Evolutionary conservation across 2,888 invertebrate species (phyloP).

Genomic region (Protophormia terraenovae): DNA sequence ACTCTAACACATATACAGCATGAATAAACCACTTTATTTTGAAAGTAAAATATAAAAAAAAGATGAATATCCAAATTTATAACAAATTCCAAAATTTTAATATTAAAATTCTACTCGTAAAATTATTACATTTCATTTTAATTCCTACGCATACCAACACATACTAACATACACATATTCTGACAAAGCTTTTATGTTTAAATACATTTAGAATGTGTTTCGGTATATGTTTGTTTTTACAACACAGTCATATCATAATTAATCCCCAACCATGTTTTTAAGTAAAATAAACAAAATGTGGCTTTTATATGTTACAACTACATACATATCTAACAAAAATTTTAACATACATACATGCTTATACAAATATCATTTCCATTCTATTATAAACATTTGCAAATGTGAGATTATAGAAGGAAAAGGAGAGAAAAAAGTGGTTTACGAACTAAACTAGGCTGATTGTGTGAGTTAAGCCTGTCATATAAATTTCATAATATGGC

Average conservation of each 20-base stretch:
- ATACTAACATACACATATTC: slow-evolving; percentile 28
- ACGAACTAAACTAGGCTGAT: slow-evolving; percentile 58
- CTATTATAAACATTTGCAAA: slow-evolving; percentile 21
- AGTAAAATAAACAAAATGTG: slow-evolving; percentile 65
- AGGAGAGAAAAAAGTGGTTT: slow-evolving; percentile 6
- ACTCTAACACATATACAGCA: neutral
- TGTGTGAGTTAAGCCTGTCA: slow-evolving; percentile 73
- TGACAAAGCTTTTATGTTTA: slow-evolving; percentile 13
- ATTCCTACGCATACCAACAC: slow-evolving; percentile 67
- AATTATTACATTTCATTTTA: slow-evolving; percentile 79
- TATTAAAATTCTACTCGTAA: slow-evolving; percentile 77
- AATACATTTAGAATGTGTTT: slow-evolving; percentile 1
- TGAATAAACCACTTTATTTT: slow-evolving; percentile 27
- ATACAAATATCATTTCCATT: neutral
- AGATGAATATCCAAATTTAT: slow-evolving; percentile 75
- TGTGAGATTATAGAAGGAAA: slow-evolving; percentile 32
- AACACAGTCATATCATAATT: slow-evolving; percentile 78
- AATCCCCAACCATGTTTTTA: slow-evolving; percentile 73
- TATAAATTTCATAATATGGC: slow-evolving; percentile 79
- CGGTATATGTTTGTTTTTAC: slow-evolving; percentile 18
- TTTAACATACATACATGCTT: slow-evolving; percentile 28
- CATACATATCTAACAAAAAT: slow-evolving; percentile 46
- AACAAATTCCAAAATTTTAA: slow-evolving; percentile 76
- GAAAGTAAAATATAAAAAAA: neutral
- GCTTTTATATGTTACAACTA: slow-evolving; percentile 55